Base-by-base conservation (phyloP, 2,113 vertebrate genomes). In the Anser cygnoides region DNA sequence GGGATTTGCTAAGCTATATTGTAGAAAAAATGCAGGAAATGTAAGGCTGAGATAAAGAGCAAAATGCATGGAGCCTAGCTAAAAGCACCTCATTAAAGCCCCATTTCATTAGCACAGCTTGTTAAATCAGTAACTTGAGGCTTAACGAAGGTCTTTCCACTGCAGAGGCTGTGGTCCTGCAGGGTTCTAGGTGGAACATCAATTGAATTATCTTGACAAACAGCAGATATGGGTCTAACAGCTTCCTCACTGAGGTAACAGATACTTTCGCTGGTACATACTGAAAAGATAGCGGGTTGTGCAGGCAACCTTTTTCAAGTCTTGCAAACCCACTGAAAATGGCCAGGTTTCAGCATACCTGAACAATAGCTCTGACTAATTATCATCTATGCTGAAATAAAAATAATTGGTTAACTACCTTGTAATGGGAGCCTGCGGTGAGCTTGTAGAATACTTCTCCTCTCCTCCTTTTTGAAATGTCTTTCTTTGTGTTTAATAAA, bases 1-100 rank as follows among this genome's bases (percentile, higher is more conserved):
- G 25, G 33, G 35, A 80, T 81, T 90, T 90, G n/a, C 46, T 81
- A 78, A 72, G 49, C 12, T 78, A 18, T 71, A 49, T 41, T 66
- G 19, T 75, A 21, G 10, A 85, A 85, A 91, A 82, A 26, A 16
- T 68, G 74, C 73, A 61, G 44, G 58, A 95, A 94, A 92, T 20
- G 26, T 78, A 75, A 33, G 49, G 41, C 49, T 91, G 66, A 94
- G 86, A 92, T 82, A 71, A 96, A 95, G 58, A 86, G 23, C n/a
- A 78, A 84, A 93, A 87, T 89, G 18, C 26, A 88, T 35, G 46
- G 39, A 93, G 80, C 23, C 76, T 49, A 41, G 49, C 50, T 78
- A 84, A 88, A 94, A 94, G 84, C 49, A 91, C 65, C 86, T 95
- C 89, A 91, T 97, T 92, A 97, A 94, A 95, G 41, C 43, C 67